Conservation (phyloP, 2,113 vertebrate species). For the Spea multiplicata region DNA sequence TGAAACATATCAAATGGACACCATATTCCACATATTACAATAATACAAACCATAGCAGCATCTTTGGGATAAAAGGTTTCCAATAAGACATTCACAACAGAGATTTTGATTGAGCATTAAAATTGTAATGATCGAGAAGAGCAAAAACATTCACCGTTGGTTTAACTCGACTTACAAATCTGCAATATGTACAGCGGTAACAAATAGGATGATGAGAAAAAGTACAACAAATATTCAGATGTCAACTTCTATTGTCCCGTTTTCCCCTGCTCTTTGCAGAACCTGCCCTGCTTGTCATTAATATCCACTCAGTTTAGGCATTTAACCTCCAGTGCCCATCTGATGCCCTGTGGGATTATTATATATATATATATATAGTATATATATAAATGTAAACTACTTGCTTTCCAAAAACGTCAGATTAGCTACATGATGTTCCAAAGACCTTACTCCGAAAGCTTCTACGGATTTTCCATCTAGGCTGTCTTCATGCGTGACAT, state of each 20-base stretch:
- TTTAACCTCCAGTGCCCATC: too few relatives aligned
- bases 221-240: conserved; percentile 48
- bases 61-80: conserved; percentile 67
- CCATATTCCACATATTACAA: conserved; percentile 46
- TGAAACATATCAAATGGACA: conserved; percentile 49
- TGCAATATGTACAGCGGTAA: conserved; percentile 54
- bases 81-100: conserved; percentile 62
- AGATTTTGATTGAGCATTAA: conserved; percentile 39
- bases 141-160: conserved; percentile 53
- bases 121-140: conserved; percentile 27
- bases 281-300: conserved; percentile 11
- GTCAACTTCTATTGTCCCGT: conserved; percentile 54
- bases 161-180: conserved; percentile 48
- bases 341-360: too few relatives aligned
- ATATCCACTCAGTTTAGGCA: too few relatives aligned
- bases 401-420: conserved; percentile 84
- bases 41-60: conserved; percentile 60
- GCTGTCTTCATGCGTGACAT: conserved; percentile 65
- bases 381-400: conserved; percentile 54
- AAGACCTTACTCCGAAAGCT: conserved; percentile 70
- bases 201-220: conserved; percentile 61
- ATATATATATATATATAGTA: too few relatives aligned
- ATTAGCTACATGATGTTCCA: conserved; percentile 77
- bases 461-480: conserved; percentile 71
- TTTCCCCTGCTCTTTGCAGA: conserved; percentile 58